phyloP scores from a whole-genome alignment of 2,113 vertebrate genomes.

The Sclerurus mexicanus region DNA sequence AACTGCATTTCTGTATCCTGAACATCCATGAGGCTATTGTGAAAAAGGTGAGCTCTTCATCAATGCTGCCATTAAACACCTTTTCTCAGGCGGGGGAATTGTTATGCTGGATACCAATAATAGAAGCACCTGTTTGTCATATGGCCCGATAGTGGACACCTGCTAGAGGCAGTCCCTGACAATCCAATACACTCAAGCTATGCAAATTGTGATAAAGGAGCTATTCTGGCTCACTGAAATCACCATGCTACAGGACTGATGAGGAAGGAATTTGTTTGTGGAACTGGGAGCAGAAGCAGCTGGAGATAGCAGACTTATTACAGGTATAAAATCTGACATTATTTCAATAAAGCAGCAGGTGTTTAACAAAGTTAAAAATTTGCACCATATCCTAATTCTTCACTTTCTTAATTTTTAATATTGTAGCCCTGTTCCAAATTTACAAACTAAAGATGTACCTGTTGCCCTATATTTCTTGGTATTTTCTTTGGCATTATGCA shows the following conservation, averaged over 20 bases:
- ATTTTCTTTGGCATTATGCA: neutral
- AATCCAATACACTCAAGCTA: neutral
- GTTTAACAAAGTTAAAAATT: neutral
- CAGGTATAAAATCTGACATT: neutral
- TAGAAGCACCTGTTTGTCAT: neutral
- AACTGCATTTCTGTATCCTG: neutral
- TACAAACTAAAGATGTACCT: neutral
- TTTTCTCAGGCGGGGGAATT: neutral
- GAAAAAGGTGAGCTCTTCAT: neutral
- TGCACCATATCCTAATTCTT: neutral
- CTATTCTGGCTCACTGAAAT: neutral
- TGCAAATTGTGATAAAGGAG: neutral
- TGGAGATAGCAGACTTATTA: neutral
- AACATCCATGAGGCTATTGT: fast-evolving
- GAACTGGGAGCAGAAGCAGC: neutral
- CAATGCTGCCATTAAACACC: neutral
- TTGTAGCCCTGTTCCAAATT: neutral
- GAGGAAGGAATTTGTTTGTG: neutral
- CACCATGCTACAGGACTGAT: neutral
- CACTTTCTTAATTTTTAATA: neutral
- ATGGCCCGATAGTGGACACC: neutral
- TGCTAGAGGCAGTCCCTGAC: neutral
- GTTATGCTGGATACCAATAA: neutral
- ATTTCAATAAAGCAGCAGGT: neutral
- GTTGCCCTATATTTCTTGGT: neutral